A percentile compares a stretch with the other conserved stretches of the same genome.
phyloP scores from a whole-genome alignment of 2,888 invertebrate species.

The Endomychus coccineus region DNA sequence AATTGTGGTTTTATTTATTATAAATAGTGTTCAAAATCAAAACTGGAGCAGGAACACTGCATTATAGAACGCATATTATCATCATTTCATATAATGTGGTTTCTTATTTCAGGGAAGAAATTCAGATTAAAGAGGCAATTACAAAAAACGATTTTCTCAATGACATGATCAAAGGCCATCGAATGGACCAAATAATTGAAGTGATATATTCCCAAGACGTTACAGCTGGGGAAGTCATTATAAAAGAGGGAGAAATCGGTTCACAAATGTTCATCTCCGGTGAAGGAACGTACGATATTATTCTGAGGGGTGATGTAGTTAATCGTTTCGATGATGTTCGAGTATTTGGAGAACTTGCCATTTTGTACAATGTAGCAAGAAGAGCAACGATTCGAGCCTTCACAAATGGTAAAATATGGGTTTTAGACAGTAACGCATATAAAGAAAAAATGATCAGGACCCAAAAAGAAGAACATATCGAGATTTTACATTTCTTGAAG shows the following conservation, averaged over 20 bases:
- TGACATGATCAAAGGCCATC: conserved; percentile 31
- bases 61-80: too few relatives aligned
- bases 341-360: conserved; percentile 87
- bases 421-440: conserved; percentile 76
- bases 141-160: conserved; percentile 37
- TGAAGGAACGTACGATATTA: conserved; percentile 81
- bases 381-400: conserved; percentile 81
- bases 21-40: too few relatives aligned
- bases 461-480: conserved; percentile 75
- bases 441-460: conserved; percentile 84
- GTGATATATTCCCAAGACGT: conserved; percentile 36
- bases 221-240: conserved; percentile 31
- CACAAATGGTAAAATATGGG: conserved; percentile 81
- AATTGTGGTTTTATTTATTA: too few relatives aligned
- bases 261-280: conserved; percentile 83
- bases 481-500: conserved; percentile 74
- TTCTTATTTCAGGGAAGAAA: conserved; percentile 33
- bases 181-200: conserved; percentile 34
- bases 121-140: conserved; percentile 33
- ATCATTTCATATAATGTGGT: conserved; percentile 1
- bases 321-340: conserved; percentile 74
- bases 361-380: conserved; percentile 87
- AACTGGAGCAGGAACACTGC: too few relatives aligned
- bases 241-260: conserved; percentile 45
- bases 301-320: conserved; percentile 62